phyloP scores from a whole-genome alignment of 1,140 invertebrate genomes.

The Galendromus occidentalis region DNA sequence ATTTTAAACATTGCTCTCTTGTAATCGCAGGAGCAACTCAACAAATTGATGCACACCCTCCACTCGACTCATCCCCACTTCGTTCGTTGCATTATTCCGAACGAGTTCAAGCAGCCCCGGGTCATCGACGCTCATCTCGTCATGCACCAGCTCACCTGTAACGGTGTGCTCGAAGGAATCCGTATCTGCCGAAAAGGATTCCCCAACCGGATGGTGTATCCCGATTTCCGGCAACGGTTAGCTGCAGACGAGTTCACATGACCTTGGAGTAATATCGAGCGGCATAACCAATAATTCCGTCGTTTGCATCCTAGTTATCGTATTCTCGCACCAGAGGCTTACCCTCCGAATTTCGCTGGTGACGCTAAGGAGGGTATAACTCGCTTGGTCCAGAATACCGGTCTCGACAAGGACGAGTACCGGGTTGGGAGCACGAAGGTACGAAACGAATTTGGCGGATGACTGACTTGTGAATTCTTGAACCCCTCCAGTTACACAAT shows the following conservation, averaged over 20 bases:
- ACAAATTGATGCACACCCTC: constrained; percentile 34
- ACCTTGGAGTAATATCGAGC: constrained; percentile 10
- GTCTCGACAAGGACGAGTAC: neutral
- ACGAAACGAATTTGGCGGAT: neutral
- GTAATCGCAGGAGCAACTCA: constrained; percentile 29
- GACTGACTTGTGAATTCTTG: neutral
- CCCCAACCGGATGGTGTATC: constrained; percentile 99
- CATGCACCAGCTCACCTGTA: constrained; percentile 99
- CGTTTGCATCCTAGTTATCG: constrained; percentile 8
- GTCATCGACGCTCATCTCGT: constrained; percentile 97
- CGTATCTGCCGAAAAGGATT: constrained; percentile 99
- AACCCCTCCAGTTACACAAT: constrained; percentile 55
- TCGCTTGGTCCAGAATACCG: neutral
- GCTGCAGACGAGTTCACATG: constrained; percentile 25
- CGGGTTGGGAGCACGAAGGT: neutral
- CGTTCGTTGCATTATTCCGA: constrained; percentile 42
- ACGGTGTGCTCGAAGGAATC: constrained; percentile 99
- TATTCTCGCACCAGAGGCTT: neutral
- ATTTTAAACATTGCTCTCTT: neutral
- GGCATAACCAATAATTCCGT: neutral
- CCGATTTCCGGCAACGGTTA: constrained; percentile 99
- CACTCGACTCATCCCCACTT: constrained; percentile 39
- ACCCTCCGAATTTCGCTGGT: neutral
- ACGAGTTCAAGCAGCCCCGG: constrained; percentile 42
- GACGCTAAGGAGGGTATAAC: neutral